phyloP scores from a whole-genome alignment of 2,888 invertebrate species.

The Lapara coniferarum region DNA sequence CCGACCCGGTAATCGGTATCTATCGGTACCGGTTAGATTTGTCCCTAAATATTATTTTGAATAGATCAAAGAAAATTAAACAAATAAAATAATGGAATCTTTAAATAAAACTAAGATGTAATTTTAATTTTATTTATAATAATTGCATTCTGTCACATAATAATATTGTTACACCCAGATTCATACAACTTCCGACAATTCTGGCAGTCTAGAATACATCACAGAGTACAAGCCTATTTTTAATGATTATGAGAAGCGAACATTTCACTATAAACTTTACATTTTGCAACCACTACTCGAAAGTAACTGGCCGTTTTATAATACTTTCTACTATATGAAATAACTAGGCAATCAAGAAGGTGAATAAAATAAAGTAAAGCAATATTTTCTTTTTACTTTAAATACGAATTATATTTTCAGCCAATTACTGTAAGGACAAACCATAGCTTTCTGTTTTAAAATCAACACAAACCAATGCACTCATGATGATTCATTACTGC shows the following conservation, averaged over 20 bases:
- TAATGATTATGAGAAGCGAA: slow-evolving; percentile 20
- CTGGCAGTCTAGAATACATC: slow-evolving; percentile 67
- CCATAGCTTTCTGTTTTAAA: not conserved
- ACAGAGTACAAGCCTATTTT: slow-evolving; percentile 54
- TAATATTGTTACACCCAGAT: slow-evolving; percentile 74
- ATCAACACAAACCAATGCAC: slow-evolving; percentile 6
- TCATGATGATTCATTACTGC: slow-evolving; percentile 23
- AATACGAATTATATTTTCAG: slow-evolving; percentile 2
- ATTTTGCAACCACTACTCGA: slow-evolving; percentile 6
- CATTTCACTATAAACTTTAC: slow-evolving; percentile 6
- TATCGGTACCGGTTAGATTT: too few species aligned
- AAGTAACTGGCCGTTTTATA: not conserved
- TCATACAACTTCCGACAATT: slow-evolving; percentile 65
- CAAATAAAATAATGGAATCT: slow-evolving; percentile 4
- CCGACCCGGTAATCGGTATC: too few species aligned
- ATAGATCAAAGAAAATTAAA: too few species aligned
- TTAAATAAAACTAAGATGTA: slow-evolving; percentile 49
- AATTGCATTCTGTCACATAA: slow-evolving; percentile 77
- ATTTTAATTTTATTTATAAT: slow-evolving; percentile 65
- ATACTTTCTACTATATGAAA: not conserved
- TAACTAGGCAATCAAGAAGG: not conserved
- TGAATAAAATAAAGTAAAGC: not conserved
- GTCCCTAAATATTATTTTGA: too few species aligned
- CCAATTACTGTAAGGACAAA: not conserved
- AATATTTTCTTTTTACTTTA: not conserved